Evolutionary conservation across 1,140 invertebrate species (phyloP).

Genomic region (Sitophilus oryzae): DNA sequence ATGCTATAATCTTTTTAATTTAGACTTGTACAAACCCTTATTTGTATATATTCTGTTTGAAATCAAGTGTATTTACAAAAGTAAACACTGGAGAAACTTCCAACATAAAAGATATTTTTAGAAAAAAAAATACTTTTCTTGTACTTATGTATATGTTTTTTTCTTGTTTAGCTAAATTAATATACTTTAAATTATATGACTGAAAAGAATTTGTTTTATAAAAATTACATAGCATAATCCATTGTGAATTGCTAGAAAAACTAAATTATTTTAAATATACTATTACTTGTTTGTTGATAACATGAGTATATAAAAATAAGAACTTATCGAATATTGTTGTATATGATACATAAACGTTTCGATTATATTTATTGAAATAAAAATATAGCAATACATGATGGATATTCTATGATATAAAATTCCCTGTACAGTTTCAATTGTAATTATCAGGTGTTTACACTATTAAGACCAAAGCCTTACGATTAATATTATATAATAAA

Average conservation of each 20-base stretch:
- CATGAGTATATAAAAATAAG: too few relatives aligned
- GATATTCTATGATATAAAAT: neutral
- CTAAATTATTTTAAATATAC: too few relatives aligned
- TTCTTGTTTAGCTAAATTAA: too few relatives aligned
- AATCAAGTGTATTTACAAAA: neutral
- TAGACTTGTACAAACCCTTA: neutral
- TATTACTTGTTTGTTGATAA: too few relatives aligned
- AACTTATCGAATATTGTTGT: too few relatives aligned
- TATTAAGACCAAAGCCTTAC: slow-evolving; percentile 43
- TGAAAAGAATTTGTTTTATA: too few relatives aligned
- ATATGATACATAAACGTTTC: too few relatives aligned
- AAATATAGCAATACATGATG: neutral
- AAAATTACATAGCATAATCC: too few relatives aligned
- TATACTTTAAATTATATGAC: too few relatives aligned
- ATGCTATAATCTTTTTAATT: neutral
- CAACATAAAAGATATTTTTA: neutral
- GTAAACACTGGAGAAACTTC: neutral
- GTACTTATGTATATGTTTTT: too few relatives aligned
- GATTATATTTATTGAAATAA: too few relatives aligned
- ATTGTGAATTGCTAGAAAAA: too few relatives aligned
- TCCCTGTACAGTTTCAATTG: slow-evolving; percentile 39
- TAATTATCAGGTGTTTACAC: slow-evolving; percentile 41
- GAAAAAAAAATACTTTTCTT: neutral
- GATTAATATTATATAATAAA: slow-evolving; percentile 43
- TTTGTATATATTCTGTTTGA: neutral